phyloP scores from a whole-genome alignment of 23 tunicate genomes.

The Phallusia fumigata region DNA sequence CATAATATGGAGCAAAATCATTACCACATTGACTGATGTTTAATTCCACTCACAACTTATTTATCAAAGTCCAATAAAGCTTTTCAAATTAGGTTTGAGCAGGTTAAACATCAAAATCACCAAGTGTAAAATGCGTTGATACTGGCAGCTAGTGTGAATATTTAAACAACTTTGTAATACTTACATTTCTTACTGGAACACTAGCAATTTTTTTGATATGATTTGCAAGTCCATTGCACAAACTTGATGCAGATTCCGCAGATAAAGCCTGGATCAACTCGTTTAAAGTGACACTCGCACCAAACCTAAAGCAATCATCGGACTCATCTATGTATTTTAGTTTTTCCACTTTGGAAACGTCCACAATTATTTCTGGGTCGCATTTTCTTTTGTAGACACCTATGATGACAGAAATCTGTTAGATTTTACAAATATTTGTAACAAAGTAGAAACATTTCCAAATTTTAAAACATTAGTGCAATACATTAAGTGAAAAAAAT shows the following conservation, averaged over 20 bases:
- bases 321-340: not conserved
- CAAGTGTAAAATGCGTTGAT: too few relatives aligned
- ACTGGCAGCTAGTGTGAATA: too few relatives aligned
- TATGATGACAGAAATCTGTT: not conserved
- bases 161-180: too few relatives aligned
- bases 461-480: not conserved
- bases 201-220: slow-evolving; percentile 67
- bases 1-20: too few relatives aligned
- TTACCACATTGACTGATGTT: too few relatives aligned
- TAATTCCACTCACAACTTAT: too few relatives aligned
- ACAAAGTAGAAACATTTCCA: not conserved
- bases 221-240: slow-evolving; percentile 40
- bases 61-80: too few relatives aligned
- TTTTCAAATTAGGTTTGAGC: too few relatives aligned
- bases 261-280: not conserved
- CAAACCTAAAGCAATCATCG: slow-evolving; percentile 21
- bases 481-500: too few relatives aligned
- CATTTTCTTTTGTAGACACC: slow-evolving; percentile 26
- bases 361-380: slow-evolving; percentile 12
- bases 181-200: slow-evolving; percentile 80
- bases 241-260: slow-evolving; percentile 8
- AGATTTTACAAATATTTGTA: not conserved
- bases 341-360: slow-evolving; percentile 34
- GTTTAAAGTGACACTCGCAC: slow-evolving; percentile 50
- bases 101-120: too few relatives aligned